These are phyloP conservation scores for Potamarius usumacintae DNA, from an alignment of 2,113 vertebrate species.

Conservation along the genomic window DNA sequence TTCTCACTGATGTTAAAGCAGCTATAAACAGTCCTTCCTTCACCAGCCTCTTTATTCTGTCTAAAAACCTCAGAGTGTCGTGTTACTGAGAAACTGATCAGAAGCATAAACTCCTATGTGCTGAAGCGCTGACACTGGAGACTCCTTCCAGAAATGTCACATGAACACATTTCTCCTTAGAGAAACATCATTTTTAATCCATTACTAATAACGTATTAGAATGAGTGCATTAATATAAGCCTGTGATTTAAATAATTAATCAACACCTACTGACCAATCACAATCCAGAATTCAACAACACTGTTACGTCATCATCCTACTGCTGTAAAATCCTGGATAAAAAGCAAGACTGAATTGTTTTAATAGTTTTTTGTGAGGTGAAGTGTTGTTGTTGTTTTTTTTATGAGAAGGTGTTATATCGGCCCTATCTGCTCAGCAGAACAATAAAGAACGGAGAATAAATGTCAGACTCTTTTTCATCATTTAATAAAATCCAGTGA, in stretches of 20 bases:
- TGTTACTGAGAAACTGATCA: not conserved
- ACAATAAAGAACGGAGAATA: constrained; percentile 14
- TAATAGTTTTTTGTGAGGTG: not conserved
- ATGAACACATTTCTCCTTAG: not conserved
- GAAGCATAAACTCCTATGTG: not conserved
- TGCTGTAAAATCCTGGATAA: not conserved
- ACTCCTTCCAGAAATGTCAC: not conserved
- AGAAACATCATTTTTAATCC: not conserved
- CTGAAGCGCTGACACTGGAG: not conserved
- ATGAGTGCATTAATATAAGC: not conserved
- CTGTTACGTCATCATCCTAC: not conserved
- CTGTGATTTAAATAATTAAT: not conserved
- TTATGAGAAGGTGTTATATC: not conserved
- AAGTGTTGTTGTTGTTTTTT: not conserved
- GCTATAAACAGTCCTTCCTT: not conserved
- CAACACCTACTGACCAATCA: not conserved
- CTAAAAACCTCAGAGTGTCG: not conserved
- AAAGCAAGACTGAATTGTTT: not conserved
- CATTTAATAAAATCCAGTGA: constrained; percentile 41
- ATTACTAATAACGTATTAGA: not conserved
- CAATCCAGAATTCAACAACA: not conserved
- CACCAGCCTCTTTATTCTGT: not conserved
- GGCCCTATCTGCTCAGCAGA: not conserved
- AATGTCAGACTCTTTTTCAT: constrained; percentile 30
- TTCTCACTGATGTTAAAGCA: not conserved